A percentile compares a stretch with the other conserved stretches of the same genome.
Evolutionary conservation across 2,888 invertebrate genomes (phyloP).

Genomic region (Meiosimyza platycephala): DNA sequence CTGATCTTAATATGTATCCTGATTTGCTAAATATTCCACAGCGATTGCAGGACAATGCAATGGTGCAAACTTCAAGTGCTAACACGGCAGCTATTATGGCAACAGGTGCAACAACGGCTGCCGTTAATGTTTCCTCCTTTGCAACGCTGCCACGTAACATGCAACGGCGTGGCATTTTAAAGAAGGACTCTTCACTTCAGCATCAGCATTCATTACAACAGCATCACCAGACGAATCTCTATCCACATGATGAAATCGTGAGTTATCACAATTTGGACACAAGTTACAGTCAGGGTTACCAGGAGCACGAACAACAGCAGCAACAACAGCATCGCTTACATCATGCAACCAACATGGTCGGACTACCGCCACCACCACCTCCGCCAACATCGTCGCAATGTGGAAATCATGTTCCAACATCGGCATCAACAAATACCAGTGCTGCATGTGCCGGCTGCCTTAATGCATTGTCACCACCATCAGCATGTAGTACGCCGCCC

Average conservation of each 20-base stretch:
- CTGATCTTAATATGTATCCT: constrained; percentile 79
- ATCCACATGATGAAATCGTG: constrained; percentile 66
- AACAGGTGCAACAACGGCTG: constrained; percentile 43
- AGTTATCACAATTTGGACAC: constrained; percentile 66
- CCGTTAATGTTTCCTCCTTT: constrained; percentile 65
- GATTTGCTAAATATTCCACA: constrained; percentile 81
- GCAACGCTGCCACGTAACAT: constrained; percentile 69
- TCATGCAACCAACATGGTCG: constrained; percentile 43
- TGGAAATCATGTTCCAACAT: constrained; percentile 53
- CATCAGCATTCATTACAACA: constrained; percentile 46
- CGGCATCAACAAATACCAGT: constrained; percentile 48
- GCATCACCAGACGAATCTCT: constrained; percentile 55
- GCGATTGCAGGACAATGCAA: constrained; percentile 64
- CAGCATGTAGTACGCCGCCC: constrained; percentile 58
- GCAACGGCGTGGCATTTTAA: constrained; percentile 64
- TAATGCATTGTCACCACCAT: constrained; percentile 47
- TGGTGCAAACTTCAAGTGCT: constrained; percentile 34
- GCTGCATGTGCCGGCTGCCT: constrained; percentile 54
- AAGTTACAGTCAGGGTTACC: constrained; percentile 56
- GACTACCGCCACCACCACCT: constrained; percentile 59
- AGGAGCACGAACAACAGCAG: constrained; percentile 45
- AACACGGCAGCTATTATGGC: constrained; percentile 1
- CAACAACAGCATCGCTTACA: constrained; percentile 51
- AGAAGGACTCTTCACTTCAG: constrained; percentile 63
- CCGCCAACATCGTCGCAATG: constrained; percentile 53